These are phyloP conservation scores for Tiliacea citrago DNA, from an alignment of 2,888 invertebrate species.

Conservation along the genomic window DNA sequence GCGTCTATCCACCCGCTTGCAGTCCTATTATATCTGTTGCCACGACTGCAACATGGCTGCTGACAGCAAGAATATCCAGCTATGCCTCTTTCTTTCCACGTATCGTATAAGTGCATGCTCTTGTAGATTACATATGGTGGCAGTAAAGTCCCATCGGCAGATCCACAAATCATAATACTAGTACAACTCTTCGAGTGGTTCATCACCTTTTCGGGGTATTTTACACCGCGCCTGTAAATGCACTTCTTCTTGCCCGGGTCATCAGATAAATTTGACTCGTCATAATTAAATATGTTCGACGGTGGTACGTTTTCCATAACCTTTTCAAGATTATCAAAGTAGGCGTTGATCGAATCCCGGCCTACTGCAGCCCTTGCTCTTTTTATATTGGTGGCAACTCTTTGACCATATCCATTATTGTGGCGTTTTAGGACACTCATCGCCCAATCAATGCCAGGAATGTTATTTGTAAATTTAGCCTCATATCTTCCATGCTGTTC, in stretches of 20 bases:
- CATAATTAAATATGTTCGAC: slow-evolving; percentile 54
- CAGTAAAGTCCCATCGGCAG: slow-evolving; percentile 51
- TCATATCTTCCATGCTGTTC: slow-evolving; percentile 41
- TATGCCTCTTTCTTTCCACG: slow-evolving; percentile 50
- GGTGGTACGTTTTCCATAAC: slow-evolving; percentile 33
- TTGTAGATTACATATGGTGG: slow-evolving; percentile 57
- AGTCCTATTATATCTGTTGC: slow-evolving; percentile 51
- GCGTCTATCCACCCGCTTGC: slow-evolving; percentile 57
- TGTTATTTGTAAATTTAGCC: slow-evolving; percentile 54
- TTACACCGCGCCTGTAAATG: slow-evolving; percentile 46
- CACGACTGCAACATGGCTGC: slow-evolving; percentile 18
- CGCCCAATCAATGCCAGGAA: slow-evolving; percentile 57
- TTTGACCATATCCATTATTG: slow-evolving; percentile 43
- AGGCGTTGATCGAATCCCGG: slow-evolving; percentile 43
- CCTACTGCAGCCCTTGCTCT: slow-evolving; percentile 47
- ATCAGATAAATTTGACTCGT: slow-evolving; percentile 57
- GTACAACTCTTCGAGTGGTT: slow-evolving; percentile 48
- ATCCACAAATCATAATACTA: slow-evolving; percentile 55
- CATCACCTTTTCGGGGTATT: slow-evolving; percentile 56
- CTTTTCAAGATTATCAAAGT: slow-evolving; percentile 31
- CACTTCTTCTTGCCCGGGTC: slow-evolving; percentile 53
- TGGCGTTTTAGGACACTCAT: slow-evolving; percentile 56
- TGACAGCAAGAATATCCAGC: slow-evolving; percentile 25
- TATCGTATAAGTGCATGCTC: slow-evolving; percentile 47
- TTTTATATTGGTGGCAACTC: slow-evolving; percentile 48